Base-by-base conservation (phyloP, 2,888 invertebrate species). In the Oscheius myriophilus region DNA sequence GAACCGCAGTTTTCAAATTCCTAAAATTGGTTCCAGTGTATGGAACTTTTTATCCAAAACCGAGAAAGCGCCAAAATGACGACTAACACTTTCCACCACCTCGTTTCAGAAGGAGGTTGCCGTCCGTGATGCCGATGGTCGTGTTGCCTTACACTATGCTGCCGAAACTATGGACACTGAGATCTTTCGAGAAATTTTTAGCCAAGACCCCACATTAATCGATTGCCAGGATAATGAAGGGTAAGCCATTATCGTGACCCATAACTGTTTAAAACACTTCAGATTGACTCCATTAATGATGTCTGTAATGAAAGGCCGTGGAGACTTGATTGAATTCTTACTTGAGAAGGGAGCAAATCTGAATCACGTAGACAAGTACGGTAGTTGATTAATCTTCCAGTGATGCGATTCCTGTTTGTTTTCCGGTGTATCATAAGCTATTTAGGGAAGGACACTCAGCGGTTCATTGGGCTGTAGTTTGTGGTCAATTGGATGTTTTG, bases 391-490 rank as follows among this genome's bases (percentile, higher is more conserved):
- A 33, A 33, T 33, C 33, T 33, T 9, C 33, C 33, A 33, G 33
- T 33, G 33, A 52, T 63, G 43, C 21, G 18, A 23, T 52, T 52
- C 18, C 18, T 45, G 46, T n/a, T 45, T 45, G 4, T 53, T 3
- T 53, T 53, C 14, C 53, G 21, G n/a, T 23, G 16, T 18, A 26
- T 25, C 14, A 26, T 53, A 6, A 23, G 26, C 26, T 14, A 26
- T 66, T 25, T 43, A 68, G 68, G 42, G 96, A 97, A 87, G 92
- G 93, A 71, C 97, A 97, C 87, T 94, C 95, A 1, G 93, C 94
- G 54, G 92, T 96, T 12, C 97, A 98, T 88, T 98, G 97, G 97
- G 96, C 97, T 21, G 95, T 96, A 77, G 96, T 85, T 2, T 84
- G 83, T 70, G 82, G 78, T 16, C 84, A 82, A 76, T 41, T 81